Conservation (phyloP, 37 sponge, comb jelly and placozoan species). For the Hormiphora californensis region DNA sequence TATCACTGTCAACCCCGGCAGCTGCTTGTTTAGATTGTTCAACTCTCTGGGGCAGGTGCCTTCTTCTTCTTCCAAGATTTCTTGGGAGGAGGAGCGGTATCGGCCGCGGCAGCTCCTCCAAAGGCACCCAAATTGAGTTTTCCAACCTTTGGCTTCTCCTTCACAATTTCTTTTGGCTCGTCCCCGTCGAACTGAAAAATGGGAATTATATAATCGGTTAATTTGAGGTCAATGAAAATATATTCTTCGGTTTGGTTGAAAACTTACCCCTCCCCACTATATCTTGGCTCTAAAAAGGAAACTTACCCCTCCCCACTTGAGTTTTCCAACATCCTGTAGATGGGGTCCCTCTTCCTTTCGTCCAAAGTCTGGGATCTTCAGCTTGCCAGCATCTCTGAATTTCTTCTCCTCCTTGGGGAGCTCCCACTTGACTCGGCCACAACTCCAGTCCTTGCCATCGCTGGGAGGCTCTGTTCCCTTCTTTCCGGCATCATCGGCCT, state of each 20-base stretch:
- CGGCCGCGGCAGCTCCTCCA: background rate
- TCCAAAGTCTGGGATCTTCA: slow-evolving; percentile 4
- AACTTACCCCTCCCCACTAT: background rate
- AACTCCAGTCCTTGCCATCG: slow-evolving; percentile 11
- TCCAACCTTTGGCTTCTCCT: slow-evolving; percentile 43
- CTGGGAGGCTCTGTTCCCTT: slow-evolving; percentile 14
- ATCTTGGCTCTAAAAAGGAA: background rate
- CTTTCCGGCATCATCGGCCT: slow-evolving; percentile 25
- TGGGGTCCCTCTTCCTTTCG: background rate
- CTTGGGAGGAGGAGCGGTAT: background rate
- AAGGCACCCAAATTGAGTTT: slow-evolving; percentile 18
- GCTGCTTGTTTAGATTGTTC: no score
- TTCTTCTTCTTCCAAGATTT: slow-evolving; percentile 5
- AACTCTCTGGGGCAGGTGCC: no score
- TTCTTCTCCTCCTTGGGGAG: slow-evolving; percentile 48
- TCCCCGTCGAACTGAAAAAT: background rate
- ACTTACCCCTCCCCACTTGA: slow-evolving; percentile 39
- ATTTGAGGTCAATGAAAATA: background rate
- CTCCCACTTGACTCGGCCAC: slow-evolving; percentile 40
- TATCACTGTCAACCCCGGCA: background rate
- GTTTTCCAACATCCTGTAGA: slow-evolving; percentile 12
- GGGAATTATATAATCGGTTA: background rate
- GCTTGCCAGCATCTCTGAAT: slow-evolving; percentile 34
- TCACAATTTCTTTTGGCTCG: slow-evolving; percentile 38
- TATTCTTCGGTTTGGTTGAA: background rate